phyloP scores from a whole-genome alignment of 2,888 invertebrate species.

The Sinotaia quadrata region DNA sequence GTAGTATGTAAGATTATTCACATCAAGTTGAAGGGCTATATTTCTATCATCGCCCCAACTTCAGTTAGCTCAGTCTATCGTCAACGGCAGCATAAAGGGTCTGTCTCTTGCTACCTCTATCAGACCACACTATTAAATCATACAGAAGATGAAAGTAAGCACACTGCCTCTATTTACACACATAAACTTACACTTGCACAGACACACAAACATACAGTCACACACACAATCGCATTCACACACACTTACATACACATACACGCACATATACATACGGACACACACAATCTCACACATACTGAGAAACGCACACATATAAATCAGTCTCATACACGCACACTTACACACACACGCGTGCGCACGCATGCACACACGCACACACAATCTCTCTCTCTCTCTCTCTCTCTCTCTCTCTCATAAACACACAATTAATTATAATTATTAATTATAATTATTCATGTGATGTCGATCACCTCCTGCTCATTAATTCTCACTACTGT shows the following conservation, averaged over 20 bases:
- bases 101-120: too few relatives aligned
- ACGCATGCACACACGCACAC: conserved; percentile 3
- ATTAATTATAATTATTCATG: too few relatives aligned
- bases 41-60: too few relatives aligned
- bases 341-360: conserved; percentile 2
- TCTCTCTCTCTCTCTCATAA: neutral
- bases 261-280: conserved; percentile 1
- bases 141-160: too few relatives aligned
- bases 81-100: too few relatives aligned
- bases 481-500: too few relatives aligned
- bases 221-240: conserved; percentile 4
- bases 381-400: neutral
- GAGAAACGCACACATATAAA: neutral
- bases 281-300: neutral
- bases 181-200: neutral
- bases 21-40: too few relatives aligned
- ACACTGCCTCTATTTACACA: neutral
- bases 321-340: neutral
- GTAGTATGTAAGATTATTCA: too few relatives aligned
- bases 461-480: too few relatives aligned
- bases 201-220: neutral
- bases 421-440: conserved; percentile 1
- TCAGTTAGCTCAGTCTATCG: too few relatives aligned
- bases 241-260: conserved; percentile 7
- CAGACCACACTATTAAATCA: too few relatives aligned